phyloP scores from a whole-genome alignment of 2,888 invertebrate species.

The Oxyscelio sp. region DNA sequence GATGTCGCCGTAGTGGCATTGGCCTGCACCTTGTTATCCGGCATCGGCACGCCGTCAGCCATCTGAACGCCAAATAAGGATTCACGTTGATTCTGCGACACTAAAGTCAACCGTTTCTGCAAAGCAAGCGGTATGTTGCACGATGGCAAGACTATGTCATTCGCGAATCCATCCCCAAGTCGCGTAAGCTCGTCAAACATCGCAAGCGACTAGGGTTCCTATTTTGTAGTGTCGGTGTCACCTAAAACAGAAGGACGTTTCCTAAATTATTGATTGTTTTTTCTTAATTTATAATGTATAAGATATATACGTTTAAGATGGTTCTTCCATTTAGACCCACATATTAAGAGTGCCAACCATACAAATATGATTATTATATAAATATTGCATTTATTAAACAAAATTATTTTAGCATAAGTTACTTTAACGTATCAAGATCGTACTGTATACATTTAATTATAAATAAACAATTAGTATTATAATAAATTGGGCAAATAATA shows the following conservation, averaged over 20 bases:
- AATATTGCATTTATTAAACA: no score
- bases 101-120: slow-evolving; percentile 85
- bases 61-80: slow-evolving; percentile 82
- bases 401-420: no score
- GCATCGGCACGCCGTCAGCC: slow-evolving; percentile 71
- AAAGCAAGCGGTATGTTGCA: slow-evolving; percentile 82
- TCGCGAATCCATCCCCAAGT: slow-evolving; percentile 82
- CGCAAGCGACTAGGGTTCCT: slow-evolving; percentile 95
- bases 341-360: no score
- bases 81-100: slow-evolving; percentile 82
- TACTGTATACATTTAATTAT: no score
- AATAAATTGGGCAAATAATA: no score
- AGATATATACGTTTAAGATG: no score
- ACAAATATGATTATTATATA: no score
- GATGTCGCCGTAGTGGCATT: neutral
- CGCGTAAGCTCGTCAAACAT: slow-evolving; percentile 94
- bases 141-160: slow-evolving; percentile 80
- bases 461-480: no score
- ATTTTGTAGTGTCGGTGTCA: slow-evolving; percentile 92
- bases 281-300: no score
- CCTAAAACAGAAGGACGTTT: slow-evolving; percentile 90
- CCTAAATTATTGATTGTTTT: slow-evolving; percentile 36
- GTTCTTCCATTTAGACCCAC: no score
- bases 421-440: no score
- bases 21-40: slow-evolving; percentile 39